These are phyloP conservation scores for Sebastes fasciatus DNA, from an alignment of 2,113 vertebrate species.

Conservation along the genomic window DNA sequence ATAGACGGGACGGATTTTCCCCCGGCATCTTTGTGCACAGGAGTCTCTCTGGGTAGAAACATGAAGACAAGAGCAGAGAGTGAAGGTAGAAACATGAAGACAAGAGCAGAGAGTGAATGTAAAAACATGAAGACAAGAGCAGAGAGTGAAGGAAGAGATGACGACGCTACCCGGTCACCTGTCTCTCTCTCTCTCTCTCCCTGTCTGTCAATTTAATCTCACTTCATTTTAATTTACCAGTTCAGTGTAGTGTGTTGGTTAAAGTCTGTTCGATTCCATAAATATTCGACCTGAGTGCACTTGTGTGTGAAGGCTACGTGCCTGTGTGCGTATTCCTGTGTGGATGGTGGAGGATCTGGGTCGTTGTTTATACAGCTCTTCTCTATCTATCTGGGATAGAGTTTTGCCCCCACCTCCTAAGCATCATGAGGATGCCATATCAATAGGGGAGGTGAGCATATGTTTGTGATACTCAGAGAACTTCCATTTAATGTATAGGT, in stretches of 20 bases:
- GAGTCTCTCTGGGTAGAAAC: conserved; percentile 8
- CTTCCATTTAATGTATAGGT: neutral
- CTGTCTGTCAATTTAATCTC: neutral
- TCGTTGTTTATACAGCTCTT: conserved; percentile 8
- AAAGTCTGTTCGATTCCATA: conserved; percentile 5
- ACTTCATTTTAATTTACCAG: neutral
- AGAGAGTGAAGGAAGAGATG: neutral
- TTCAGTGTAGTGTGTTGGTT: neutral
- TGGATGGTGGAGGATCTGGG: conserved; percentile 5
- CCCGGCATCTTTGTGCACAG: conserved; percentile 22
- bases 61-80: neutral
- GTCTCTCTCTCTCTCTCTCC: neutral
- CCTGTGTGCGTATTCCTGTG: neutral
- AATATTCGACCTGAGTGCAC: neutral
- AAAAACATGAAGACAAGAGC: neutral
- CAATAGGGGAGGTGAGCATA: neutral
- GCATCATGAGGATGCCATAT: neutral
- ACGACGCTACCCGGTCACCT: neutral
- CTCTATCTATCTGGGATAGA: neutral
- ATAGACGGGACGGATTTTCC: conserved; percentile 29
- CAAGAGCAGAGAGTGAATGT: neutral
- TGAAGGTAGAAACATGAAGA: neutral
- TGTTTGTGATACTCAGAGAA: neutral
- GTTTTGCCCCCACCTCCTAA: neutral
- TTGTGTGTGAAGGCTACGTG: neutral